phyloP scores from a whole-genome alignment of 2,888 invertebrate species.

The Achlya flavicornis region DNA sequence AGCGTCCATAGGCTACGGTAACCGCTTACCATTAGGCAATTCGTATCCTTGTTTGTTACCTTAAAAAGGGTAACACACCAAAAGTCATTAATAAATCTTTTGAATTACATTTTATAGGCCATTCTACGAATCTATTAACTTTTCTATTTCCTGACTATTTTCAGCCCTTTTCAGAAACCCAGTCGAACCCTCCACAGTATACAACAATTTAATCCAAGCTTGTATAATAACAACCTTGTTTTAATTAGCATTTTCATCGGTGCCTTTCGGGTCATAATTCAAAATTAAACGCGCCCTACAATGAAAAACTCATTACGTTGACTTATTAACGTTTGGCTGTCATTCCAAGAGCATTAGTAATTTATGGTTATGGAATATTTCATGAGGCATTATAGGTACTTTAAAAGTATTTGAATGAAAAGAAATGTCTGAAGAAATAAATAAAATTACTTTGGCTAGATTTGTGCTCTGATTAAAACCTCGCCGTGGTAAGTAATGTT shows the following conservation, averaged over 20 bases:
- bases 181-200: neutral
- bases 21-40: too few relatives aligned
- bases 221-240: neutral
- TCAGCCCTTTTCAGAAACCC: neutral
- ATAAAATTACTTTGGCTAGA: too few relatives aligned
- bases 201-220: neutral
- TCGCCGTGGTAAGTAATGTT: too few relatives aligned
- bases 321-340: slow-evolving; percentile 7
- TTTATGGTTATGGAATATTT: neutral
- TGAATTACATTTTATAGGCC: neutral
- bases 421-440: too few relatives aligned
- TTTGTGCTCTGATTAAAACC: too few relatives aligned
- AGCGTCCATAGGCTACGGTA: too few relatives aligned
- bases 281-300: slow-evolving; percentile 6
- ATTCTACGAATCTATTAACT: neutral
- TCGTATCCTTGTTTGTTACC: too few relatives aligned
- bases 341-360: neutral
- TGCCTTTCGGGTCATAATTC: neutral
- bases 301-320: slow-evolving; percentile 5
- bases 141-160: neutral
- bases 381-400: neutral
- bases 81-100: too few relatives aligned
- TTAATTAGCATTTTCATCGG: slow-evolving; percentile 7
- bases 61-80: too few relatives aligned
- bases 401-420: neutral